phyloP scores from a whole-genome alignment of 2,797 vertebrate genomes.

The Geotrypetes seraphini region DNA sequence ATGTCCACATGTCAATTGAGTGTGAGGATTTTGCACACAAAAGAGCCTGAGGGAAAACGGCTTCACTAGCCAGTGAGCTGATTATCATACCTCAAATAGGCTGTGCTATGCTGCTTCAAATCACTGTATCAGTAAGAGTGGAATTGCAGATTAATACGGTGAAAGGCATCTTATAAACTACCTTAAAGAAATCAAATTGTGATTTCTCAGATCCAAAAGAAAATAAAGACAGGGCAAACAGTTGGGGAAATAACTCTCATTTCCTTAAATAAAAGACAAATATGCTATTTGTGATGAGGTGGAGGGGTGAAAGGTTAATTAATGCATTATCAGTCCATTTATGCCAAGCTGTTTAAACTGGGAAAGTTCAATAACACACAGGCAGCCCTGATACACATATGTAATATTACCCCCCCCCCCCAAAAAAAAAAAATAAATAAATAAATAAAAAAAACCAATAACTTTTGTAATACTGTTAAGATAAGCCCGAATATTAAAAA shows the following conservation, averaged over 20 bases:
- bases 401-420: too few relatives aligned
- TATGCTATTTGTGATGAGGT: constrained; percentile 31
- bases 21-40: constrained; percentile 99
- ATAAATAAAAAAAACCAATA: constrained; percentile 35
- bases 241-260: constrained; percentile 36
- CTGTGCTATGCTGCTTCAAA: constrained; percentile 68
- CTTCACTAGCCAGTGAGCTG: constrained; percentile 98
- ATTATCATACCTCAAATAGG: constrained; percentile 99
- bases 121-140: constrained; percentile 57
- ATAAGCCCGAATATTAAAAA: constrained; percentile 5
- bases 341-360: constrained; percentile 54
- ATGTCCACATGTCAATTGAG: constrained; percentile 99
- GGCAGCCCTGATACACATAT: constrained; percentile 31
- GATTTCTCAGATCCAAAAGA: constrained; percentile 46
- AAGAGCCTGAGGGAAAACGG: constrained; percentile 98
- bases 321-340: constrained; percentile 54
- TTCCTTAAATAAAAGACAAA: constrained; percentile 35
- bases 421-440: too few relatives aligned
- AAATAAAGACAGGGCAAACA: constrained; percentile 16
- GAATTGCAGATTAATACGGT: constrained; percentile 63
- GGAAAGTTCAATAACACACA: constrained; percentile 18
- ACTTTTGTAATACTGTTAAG: constrained; percentile 38
- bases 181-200: constrained; percentile 54
- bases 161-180: constrained; percentile 42
- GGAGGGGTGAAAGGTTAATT: constrained; percentile 57